Evolutionary conservation across 2,113 vertebrate species (phyloP), one percentile per base, ranked within the genome.

Genomic region (Poeciliopsis turrubarensis): DNA sequence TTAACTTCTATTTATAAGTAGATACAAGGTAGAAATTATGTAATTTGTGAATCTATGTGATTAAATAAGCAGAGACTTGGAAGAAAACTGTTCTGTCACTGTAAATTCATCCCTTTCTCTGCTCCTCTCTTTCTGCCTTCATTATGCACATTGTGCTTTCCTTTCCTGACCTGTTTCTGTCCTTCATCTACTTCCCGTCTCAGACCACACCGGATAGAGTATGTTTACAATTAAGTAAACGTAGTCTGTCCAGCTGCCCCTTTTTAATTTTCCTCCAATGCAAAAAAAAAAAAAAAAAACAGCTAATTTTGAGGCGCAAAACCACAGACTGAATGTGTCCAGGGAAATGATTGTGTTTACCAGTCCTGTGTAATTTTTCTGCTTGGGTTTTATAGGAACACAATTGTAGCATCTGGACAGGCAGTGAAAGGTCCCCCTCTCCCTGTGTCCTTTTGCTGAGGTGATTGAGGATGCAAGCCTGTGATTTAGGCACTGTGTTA

Each of bases 401-500:
- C 85, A 77, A 79, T 77, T 71, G 69, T 68, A 54, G 73, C 78
- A 72, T 41, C 51, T 29, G 34, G 77, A 85, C 86, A 87, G 80
- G 44, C 25, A 9, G 32, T 41, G 70, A 80, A 86, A 70, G 70
- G 73, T 27, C 6, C 61, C 72, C 69, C 44, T 73, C 64, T 79
- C 65, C 76, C 68, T 73, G 78, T 81, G 75, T 79, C 71, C 44
- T 39, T 84, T 77, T 87, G 82, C 89, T 84, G 88, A 87, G 85
- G 85, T 89, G 91, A 92, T 86, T 78, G 89, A 90, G 82, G 82
- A 81, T 86, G 70, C 65, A 39, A 73, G 73, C 30, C 82, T 68
- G 82, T 81, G 80, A 87, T 89, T 89, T 80, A 89, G 85, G 63
- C 87, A 86, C 70, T 73, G 77, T 73, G 66, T 89, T 89, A 87